These are phyloP conservation scores for Ptychochromis oligacanthus DNA, from an alignment of 2,113 vertebrate genomes.

Conservation along the genomic window DNA sequence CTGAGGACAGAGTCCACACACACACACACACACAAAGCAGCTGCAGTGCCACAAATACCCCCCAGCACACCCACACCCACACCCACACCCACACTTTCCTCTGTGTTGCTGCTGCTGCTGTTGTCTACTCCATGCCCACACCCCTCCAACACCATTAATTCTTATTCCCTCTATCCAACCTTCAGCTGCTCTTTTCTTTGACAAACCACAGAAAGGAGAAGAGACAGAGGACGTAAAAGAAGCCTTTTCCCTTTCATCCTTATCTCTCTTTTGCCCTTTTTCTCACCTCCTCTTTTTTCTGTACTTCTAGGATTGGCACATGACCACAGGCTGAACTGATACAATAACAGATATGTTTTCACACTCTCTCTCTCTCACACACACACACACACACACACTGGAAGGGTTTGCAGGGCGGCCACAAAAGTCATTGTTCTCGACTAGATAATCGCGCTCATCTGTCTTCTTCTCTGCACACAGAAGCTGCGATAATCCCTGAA, in stretches of 20 bases:
- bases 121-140: slow-evolving; percentile 20
- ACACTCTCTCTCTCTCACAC: not conserved
- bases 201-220: slow-evolving; percentile 21
- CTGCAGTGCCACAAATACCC: slow-evolving; percentile 33
- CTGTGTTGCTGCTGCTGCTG: slow-evolving; percentile 39
- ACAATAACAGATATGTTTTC: slow-evolving; percentile 13
- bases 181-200: not conserved
- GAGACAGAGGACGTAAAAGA: not conserved
- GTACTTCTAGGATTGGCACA: not conserved
- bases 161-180: slow-evolving; percentile 6
- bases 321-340: slow-evolving; percentile 5
- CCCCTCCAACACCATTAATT: slow-evolving; percentile 18
- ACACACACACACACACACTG: not conserved
- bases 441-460: not conserved
- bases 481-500: slow-evolving; percentile 8
- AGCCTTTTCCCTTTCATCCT: slow-evolving; percentile 6
- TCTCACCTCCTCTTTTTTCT: not conserved
- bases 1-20: slow-evolving; percentile 58
- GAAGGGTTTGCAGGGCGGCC: slow-evolving; percentile 3
- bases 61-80: slow-evolving; percentile 19
- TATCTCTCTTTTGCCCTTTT: not conserved
- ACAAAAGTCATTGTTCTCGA: slow-evolving; percentile 57
- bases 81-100: slow-evolving; percentile 37
- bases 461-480: slow-evolving; percentile 29
- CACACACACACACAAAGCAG: slow-evolving; percentile 34